Evolutionary conservation across 1,140 invertebrate species (phyloP), one percentile per base, ranked within the genome.

Genomic region (Tetragonula clypearis): DNA sequence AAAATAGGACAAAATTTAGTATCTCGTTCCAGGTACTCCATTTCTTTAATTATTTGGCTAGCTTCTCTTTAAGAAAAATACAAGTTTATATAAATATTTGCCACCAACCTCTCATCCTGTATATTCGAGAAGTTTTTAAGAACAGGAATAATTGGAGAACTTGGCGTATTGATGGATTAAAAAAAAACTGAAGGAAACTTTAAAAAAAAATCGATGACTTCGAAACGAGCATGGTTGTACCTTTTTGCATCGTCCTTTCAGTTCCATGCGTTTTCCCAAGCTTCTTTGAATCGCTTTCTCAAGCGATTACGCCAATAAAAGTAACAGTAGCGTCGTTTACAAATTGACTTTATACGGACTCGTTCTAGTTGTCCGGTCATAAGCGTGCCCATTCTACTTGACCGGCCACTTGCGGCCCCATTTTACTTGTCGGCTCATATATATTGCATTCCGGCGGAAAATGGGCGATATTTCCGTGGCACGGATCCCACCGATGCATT

Each of bases 391-490:
- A 41, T 66, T 82, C 80, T 76, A 76, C 80, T 82, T 55, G 53
- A 19, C 60, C 8, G 17, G 12, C 49, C 23, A 56, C 17, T 82
- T 19, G 30, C 23, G 49, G 60, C 49, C 30, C 21, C 9, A 66
- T 76, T 82, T 56, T 71, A 84, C 66, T 79, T 56, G 73, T 26
- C 80, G 2, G 17, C 2, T 56, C 55, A 14, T 79, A 35, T 26
- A 53, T 69, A 69, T 26, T 26, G 26, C n/a, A 60, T 62, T 71
- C 26, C 15, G 53, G 35, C 21, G 82, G 75, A 21, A 60, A 77
- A 58, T 49, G 55, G 21, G 14, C 41, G 30, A 58, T 60, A 53
- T 66, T 79, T 62, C 41, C 26, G 4, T 6, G 23, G 21, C 60
- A 76, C 21, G 65, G 60, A 55, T 68, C 60, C 21, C 60, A 6